Evolutionary conservation across 2,113 vertebrate species (phyloP).

Genomic region (Gymnocephalus cernua): DNA sequence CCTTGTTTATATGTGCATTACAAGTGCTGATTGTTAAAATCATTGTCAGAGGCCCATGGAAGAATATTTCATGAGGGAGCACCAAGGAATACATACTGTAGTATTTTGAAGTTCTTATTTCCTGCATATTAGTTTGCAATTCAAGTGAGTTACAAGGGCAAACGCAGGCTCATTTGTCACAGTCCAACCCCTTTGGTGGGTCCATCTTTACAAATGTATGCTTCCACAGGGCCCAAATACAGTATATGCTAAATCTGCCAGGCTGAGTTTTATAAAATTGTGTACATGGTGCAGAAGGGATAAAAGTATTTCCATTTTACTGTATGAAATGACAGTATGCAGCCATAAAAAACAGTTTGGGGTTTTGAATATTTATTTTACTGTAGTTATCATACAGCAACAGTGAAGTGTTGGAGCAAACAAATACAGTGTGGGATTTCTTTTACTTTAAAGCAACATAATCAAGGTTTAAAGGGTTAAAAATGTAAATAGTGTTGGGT

Average conservation of each 20-base stretch:
- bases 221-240: neutral
- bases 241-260: neutral
- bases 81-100: neutral
- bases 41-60: neutral
- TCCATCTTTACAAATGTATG: neutral
- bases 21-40: neutral
- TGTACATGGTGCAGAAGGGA: neutral
- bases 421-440: neutral
- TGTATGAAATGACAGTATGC: neutral
- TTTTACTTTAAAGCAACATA: neutral
- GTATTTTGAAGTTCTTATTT: neutral
- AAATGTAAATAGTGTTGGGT: too few species aligned
- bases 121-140: neutral
- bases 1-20: conserved; percentile 3
- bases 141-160: neutral
- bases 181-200: neutral
- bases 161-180: neutral
- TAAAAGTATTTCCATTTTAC: neutral
- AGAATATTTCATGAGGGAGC: neutral
- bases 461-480: neutral
- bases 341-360: neutral
- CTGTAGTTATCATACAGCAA: neutral
- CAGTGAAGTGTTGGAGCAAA: neutral
- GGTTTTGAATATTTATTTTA: neutral
- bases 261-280: neutral